Evolutionary conservation across 2,113 vertebrate genomes (phyloP).

Genomic region (Oxyruncus cristatus): DNA sequence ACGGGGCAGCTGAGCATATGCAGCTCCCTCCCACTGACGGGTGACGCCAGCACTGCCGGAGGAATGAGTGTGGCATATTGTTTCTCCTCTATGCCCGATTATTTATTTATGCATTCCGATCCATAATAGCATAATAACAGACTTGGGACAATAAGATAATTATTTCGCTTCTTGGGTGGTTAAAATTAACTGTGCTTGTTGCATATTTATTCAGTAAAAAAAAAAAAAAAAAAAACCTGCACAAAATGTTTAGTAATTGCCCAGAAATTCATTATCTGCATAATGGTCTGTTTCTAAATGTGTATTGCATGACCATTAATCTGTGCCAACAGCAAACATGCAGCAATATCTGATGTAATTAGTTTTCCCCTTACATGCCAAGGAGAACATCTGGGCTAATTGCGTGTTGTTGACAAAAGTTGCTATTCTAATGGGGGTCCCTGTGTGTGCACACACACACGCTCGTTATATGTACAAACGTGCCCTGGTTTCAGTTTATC

Average conservation of each 20-base stretch:
- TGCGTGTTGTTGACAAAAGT: neutral
- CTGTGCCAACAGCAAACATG: constrained; percentile 26
- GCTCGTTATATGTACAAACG: neutral
- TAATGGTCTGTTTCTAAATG: constrained; percentile 53
- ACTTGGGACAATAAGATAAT: constrained; percentile 36
- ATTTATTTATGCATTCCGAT: constrained; percentile 19
- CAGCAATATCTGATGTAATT: constrained; percentile 37
- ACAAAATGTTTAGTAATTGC: constrained; percentile 27
- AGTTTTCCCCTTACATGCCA: neutral
- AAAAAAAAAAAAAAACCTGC: neutral
- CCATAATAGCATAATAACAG: constrained; percentile 49
- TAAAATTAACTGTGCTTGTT: constrained; percentile 17
- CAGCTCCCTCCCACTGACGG: neutral
- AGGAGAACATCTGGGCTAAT: constrained; percentile 46
- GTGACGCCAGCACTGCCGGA: neutral
- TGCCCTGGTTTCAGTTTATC: neutral
- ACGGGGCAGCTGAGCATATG: rapidly evolving
- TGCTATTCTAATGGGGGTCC: neutral
- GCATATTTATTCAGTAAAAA: constrained; percentile 22
- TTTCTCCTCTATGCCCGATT: neutral
- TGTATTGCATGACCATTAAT: neutral
- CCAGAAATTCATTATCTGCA: constrained; percentile 52
- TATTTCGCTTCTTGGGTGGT: constrained; percentile 40
- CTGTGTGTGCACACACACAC: neutral
- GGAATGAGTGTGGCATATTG: neutral